Base-by-base conservation (phyloP, 1,140 invertebrate species). In the Eueides isabella region DNA sequence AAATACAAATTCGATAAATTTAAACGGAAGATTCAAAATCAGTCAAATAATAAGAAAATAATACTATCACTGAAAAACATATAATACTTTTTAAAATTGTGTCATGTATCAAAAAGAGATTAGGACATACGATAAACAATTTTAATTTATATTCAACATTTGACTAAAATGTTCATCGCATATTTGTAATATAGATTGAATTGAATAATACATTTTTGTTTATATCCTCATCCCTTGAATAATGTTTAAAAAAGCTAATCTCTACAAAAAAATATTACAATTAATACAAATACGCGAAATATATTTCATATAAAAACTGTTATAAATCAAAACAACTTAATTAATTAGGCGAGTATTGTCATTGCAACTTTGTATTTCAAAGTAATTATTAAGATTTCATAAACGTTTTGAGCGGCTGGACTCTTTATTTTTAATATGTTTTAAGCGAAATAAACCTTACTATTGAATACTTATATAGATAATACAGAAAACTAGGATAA, bases 1-100 rank as follows among this genome's bases (percentile, higher is more conserved):
- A 55, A 55, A 55, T 55, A 55, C 23, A 26, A 55, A 55, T 23
- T 55, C 11, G 23, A 55, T 55, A 55, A 55, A 23, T 75, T 78
- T 69, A 67, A 69, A 74, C 67, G 76, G 76, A 80, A 78, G 74
- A 78, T 64, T 72, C 48, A 75, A 67, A 73, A 78, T 80, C 79
- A 80, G 79, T 80, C 77, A 71, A 71, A 61, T 73, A 67, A 48
- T 76, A 61, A 16, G 11, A 75, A 72, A 78, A 66, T 66, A 72
- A 70, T 73, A 73, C 55, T 63, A 68, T 30, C 26, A 55, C 26
- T 30, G 67, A 61, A 70, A n/a, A 61, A 35, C 35, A 48, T 65
- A 69, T 66, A 61, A 28, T 55, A 55, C 23, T 19, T 55, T 23
- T 55, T 26, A 55, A 55, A 55, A 55, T n/a, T 55, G 48, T 26